Evolutionary conservation across 2,888 invertebrate genomes (phyloP).

Genomic region (Oeneis ivallda): DNA sequence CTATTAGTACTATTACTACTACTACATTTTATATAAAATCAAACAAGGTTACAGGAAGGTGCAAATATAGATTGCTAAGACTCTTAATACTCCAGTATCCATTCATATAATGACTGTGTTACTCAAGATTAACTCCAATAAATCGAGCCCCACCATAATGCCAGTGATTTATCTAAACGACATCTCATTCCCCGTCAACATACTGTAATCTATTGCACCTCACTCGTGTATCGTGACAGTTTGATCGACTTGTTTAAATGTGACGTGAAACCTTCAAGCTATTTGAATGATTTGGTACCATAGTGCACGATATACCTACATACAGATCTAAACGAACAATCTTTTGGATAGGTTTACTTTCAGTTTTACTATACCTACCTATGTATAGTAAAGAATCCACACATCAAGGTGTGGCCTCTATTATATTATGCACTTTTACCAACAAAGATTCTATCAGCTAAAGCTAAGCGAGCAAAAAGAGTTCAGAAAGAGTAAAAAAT

Average conservation of each 20-base stretch:
- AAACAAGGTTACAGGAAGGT: background rate
- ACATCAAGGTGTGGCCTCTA: no score
- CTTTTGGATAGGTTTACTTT: no score
- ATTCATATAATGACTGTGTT: constrained; percentile 19
- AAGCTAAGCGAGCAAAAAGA: no score
- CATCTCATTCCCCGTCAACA: constrained; percentile 37
- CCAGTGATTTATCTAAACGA: constrained; percentile 36
- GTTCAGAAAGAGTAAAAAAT: no score
- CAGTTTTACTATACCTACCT: no score
- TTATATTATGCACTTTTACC: no score
- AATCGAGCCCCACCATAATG: constrained; percentile 29
- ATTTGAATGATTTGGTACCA: constrained; percentile 8
- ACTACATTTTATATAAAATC: background rate
- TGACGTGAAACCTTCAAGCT: constrained; percentile 18
- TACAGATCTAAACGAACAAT: no score
- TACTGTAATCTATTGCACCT: constrained; percentile 38
- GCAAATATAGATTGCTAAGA: background rate
- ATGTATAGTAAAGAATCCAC: no score
- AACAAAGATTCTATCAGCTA: no score
- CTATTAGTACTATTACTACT: no score
- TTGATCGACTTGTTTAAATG: constrained; percentile 27
- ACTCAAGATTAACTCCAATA: constrained; percentile 32
- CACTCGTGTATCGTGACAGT: constrained; percentile 31
- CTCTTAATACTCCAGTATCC: background rate
- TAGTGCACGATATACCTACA: background rate